Conservation (phyloP, 1,140 invertebrate species). For the Ephestia elutella region DNA sequence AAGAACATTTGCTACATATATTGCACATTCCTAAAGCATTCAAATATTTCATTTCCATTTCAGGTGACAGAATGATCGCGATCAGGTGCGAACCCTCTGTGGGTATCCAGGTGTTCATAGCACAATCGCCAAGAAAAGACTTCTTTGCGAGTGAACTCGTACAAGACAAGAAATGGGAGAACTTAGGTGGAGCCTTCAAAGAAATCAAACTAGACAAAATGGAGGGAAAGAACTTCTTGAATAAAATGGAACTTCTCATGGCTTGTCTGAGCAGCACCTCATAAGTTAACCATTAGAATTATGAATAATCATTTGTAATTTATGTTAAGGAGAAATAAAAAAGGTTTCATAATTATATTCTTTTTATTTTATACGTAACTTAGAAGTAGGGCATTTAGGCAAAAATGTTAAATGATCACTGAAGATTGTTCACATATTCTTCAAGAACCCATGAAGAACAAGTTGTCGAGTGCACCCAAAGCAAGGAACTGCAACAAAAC, state of each 20-base stretch:
- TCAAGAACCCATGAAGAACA: slow-evolving; percentile 32
- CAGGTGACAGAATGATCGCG: slow-evolving; percentile 86
- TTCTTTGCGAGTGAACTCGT: slow-evolving; percentile 91
- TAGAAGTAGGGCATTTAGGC: slow-evolving; percentile 65
- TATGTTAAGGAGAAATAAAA: slow-evolving; percentile 33
- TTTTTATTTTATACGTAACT: slow-evolving; percentile 62
- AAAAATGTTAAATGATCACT: slow-evolving; percentile 67
- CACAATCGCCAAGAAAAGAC: slow-evolving; percentile 88
- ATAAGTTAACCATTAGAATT: slow-evolving; percentile 29
- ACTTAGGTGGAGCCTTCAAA: slow-evolving; percentile 91
- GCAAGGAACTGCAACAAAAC: slow-evolving; percentile 51
- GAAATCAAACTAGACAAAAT: slow-evolving; percentile 95
- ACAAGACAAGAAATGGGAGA: slow-evolving; percentile 92
- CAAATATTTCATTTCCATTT: background rate
- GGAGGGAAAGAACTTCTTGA: slow-evolving; percentile 97
- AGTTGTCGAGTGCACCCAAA: slow-evolving; percentile 38
- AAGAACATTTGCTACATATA: too few species aligned
- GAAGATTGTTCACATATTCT: slow-evolving; percentile 61
- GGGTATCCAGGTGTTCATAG: slow-evolving; percentile 81
- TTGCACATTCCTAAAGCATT: too few species aligned
- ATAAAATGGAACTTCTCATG: slow-evolving; percentile 98
- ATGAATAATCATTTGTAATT: slow-evolving; percentile 1
- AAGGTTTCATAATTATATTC: slow-evolving; percentile 35
- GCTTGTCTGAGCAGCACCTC: slow-evolving; percentile 83
- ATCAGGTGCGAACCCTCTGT: slow-evolving; percentile 86